Base-by-base conservation (phyloP, 2,888 invertebrate species). In the Lamellibrachia satsuma region DNA sequence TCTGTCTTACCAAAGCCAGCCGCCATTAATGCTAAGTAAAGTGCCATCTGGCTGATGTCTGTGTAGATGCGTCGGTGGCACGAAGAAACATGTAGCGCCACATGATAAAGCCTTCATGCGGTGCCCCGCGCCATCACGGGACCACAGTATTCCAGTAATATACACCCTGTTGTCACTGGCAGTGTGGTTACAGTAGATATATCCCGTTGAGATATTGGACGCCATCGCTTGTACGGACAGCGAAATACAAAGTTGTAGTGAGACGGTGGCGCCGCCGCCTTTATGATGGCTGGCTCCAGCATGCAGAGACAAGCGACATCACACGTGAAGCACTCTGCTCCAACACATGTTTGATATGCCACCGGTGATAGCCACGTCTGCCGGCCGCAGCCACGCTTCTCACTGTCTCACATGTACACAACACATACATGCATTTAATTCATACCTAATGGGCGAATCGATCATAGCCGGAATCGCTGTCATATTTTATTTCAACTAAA, bases 401-500 rank as follows among this genome's bases (percentile, higher is more conserved):
- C 75, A n/a, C 75, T 2, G 75, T 75, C 75, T 75, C 75, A 75
- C 75, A 75, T n/a, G 22, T 75, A 75, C 75, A 75, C 75, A 75
- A 22, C 75, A 75, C 22, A 75, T 75, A 75, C n/a, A 75, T 75
- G 75, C 75, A 22, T 75, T 75, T 22, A 75, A 75, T 75, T 75
- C 75, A 22, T 75, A 75, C 75, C 75, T 75, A 75, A 75, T 75
- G 75, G 75, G 22, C 75, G 75, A 75, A 75, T 75, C 75, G 75
- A 75, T 75, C 75, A 75, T n/a, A 15, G 75, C 75, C 75, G 22
- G 75, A 75, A 75, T 75, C 75, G 75, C 22, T 75, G 75, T 75
- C 75, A 75, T 75, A 75, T 75, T 75, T 75, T 75, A 75, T 75
- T 75, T 75, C 75, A 22, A 75, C 75, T 75, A 75, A 75, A 75